These are phyloP conservation scores for Cercopithecus mitis DNA, from an alignment of 2,797 vertebrate species.

Conservation along the genomic window DNA sequence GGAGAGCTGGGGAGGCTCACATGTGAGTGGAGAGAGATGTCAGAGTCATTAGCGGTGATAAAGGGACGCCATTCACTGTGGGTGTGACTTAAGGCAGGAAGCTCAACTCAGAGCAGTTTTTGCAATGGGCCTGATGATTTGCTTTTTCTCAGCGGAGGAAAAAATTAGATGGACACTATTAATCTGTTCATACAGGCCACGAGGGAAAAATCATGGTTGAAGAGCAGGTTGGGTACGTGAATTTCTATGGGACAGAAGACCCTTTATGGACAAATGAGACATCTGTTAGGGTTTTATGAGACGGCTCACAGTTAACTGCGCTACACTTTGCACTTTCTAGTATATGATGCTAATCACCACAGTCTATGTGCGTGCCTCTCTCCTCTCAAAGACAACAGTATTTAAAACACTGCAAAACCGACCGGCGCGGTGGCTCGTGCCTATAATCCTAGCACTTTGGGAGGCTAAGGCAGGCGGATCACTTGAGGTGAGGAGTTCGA, in stretches of 20 bases:
- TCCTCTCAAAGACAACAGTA: not conserved
- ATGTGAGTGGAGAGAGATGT: not conserved
- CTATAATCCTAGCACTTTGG: not conserved
- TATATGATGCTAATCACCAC: too few species aligned
- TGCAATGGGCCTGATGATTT: not conserved
- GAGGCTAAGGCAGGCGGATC: not conserved
- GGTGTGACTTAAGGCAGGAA: not conserved
- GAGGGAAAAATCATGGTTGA: not conserved
- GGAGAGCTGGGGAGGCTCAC: not conserved
- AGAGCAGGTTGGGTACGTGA: not conserved
- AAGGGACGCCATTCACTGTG: not conserved
- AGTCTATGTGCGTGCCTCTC: rapidly evolving
- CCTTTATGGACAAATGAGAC: not conserved
- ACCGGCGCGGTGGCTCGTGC: rapidly evolving
- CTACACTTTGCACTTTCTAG: not conserved
- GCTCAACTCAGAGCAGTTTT: not conserved
- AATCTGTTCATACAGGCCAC: not conserved
- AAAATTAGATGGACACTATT: not conserved
- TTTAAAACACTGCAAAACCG: not conserved
- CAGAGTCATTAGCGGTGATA: not conserved
- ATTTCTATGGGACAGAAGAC: not conserved
- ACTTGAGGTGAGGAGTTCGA: not conserved
- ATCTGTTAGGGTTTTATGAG: not conserved
- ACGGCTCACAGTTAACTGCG: not conserved
- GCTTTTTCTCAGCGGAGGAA: not conserved